Conservation (phyloP, 23 tunicate genomes). For the Halocynthia aurantium region DNA sequence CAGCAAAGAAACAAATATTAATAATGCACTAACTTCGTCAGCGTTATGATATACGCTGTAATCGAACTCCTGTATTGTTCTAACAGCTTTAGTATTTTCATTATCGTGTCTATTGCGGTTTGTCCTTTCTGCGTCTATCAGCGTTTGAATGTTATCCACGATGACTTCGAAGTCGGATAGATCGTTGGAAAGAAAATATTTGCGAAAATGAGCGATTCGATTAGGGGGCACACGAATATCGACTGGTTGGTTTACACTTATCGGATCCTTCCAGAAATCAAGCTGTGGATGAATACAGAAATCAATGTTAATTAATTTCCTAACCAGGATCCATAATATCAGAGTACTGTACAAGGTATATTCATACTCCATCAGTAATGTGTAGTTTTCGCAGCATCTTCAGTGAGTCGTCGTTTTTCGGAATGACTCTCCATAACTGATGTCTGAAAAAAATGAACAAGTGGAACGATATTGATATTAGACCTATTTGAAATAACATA, state of each 20-base stretch:
- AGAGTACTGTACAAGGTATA: too few relatives aligned
- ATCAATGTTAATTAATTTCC: too few relatives aligned
- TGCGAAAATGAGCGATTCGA: neutral
- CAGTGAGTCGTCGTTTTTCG: too few relatives aligned
- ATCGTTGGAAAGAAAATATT: neutral
- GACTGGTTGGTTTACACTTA: neutral
- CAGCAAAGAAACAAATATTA: too few relatives aligned
- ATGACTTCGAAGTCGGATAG: neutral
- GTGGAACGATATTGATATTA: too few relatives aligned
- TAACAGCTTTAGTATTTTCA: conserved; percentile 9
- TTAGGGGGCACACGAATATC: conserved; percentile 14
- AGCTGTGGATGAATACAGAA: neutral
- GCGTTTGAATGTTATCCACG: neutral
- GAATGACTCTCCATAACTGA: too few relatives aligned
- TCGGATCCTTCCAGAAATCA: conserved; percentile 18
- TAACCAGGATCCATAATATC: too few relatives aligned
- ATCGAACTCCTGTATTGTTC: conserved; percentile 13
- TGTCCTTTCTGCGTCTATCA: conserved; percentile 11
- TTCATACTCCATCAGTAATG: too few relatives aligned
- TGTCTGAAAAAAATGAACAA: too few relatives aligned
- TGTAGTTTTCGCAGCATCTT: too few relatives aligned
- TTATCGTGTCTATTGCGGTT: neutral
- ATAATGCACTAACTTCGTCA: conserved; percentile 16
- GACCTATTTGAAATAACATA: too few relatives aligned
- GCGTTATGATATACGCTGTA: conserved; percentile 25